Percentiles rank a stretch among this genome's conserved stretches.
Evolutionary conservation across 1,140 invertebrate genomes (phyloP).

Genomic region (Nylanderia fulva): DNA sequence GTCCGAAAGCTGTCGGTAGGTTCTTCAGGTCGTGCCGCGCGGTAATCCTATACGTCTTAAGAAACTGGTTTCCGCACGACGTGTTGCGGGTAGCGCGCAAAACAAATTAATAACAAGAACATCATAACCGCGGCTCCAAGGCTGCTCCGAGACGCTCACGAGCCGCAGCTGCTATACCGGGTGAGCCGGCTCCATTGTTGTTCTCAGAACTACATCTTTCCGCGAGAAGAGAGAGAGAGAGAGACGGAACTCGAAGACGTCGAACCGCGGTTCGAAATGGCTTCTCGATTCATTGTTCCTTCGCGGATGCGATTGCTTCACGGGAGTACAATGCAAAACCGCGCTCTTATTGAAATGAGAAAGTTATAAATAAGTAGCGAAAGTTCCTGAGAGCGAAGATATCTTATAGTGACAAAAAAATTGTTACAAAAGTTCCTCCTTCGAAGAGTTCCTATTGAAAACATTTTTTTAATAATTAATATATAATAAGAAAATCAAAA

Average conservation of each 20-base stretch:
- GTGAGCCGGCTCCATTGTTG: slow-evolving; percentile 68
- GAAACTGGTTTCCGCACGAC: slow-evolving; percentile 78
- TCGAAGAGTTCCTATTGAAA: too few species aligned
- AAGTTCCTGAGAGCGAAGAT: neutral
- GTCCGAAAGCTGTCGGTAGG: slow-evolving; percentile 75
- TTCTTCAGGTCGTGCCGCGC: slow-evolving; percentile 66
- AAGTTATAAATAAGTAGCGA: neutral
- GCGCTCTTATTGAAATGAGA: neutral
- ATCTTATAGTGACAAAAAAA: neutral
- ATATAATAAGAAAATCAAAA: too few species aligned
- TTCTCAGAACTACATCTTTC: slow-evolving; percentile 48
- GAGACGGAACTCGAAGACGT: slow-evolving; percentile 8
- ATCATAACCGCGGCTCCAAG: slow-evolving; percentile 76
- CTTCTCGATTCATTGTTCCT: slow-evolving; percentile 34
- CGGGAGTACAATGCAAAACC: neutral
- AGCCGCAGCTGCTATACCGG: slow-evolving; percentile 73
- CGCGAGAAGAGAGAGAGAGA: neutral
- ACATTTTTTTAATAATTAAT: too few species aligned
- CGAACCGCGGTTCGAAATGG: slow-evolving; percentile 30
- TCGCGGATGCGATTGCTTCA: neutral
- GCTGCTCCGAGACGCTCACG: slow-evolving; percentile 69
- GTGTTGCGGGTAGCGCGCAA: slow-evolving; percentile 77
- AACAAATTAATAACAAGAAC: slow-evolving; percentile 80
- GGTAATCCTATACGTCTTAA: slow-evolving; percentile 77
- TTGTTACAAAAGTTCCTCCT: neutral